Conservation (phyloP, 2,888 invertebrate genomes). For the Podotricha telesiphe region DNA sequence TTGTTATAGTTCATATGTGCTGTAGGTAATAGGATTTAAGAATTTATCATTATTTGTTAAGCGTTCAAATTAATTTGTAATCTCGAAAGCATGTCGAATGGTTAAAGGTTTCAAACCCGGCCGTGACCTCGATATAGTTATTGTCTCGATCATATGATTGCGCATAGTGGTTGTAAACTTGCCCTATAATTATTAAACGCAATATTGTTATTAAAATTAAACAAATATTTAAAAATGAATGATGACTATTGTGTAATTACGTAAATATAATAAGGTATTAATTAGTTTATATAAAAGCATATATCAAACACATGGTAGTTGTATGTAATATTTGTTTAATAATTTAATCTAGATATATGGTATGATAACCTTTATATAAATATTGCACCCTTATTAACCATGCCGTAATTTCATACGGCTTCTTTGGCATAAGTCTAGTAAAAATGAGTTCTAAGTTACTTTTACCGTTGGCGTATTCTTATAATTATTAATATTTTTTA, state of each 20-base stretch:
- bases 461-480: no score
- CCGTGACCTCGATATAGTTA: conserved; percentile 31
- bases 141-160: conserved; percentile 29
- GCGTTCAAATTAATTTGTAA: conserved; percentile 23
- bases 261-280: no score
- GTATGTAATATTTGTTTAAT: no score
- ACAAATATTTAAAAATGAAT: background rate
- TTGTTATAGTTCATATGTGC: background rate
- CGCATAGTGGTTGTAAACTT: conserved; percentile 22
- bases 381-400: no score
- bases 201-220: conserved; percentile 5
- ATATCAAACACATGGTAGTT: no score
- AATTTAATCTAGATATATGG: no score
- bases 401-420: no score
- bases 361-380: no score
- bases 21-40: background rate
- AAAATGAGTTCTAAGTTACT: no score
- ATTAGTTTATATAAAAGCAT: no score
- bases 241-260: background rate
- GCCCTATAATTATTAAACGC: conserved; percentile 23
- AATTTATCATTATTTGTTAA: conserved; percentile 5
- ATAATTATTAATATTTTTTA: no score
- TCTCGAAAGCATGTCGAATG: conserved; percentile 39
- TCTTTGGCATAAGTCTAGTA: no score
- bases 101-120: conserved; percentile 22